A percentile compares a stretch with the other conserved stretches of the same genome.
phyloP scores from a whole-genome alignment of 2,113 vertebrate genomes.

The Ceyx melanurus region DNA sequence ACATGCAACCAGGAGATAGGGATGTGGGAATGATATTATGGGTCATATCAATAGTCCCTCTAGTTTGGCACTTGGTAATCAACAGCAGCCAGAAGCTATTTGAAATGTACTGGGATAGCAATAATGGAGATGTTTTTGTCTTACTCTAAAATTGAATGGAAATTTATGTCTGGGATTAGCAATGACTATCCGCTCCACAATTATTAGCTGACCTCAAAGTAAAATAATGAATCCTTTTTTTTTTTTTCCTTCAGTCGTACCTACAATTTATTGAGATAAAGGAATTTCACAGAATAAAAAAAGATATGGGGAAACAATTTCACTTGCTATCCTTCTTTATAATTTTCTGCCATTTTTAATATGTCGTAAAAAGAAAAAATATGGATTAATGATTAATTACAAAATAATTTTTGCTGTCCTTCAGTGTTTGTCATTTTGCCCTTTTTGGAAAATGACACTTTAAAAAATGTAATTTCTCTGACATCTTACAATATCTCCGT shows the following conservation, averaged over 20 bases:
- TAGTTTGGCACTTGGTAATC: neutral
- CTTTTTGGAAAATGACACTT: neutral
- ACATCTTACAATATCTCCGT: neutral
- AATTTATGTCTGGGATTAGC: neutral
- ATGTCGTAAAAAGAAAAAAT: neutral
- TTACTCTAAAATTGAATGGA: neutral
- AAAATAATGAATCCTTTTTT: neutral
- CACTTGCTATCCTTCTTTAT: neutral
- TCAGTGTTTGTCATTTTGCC: neutral
- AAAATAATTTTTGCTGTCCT: neutral
- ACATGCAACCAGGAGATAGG: rapidly evolving
- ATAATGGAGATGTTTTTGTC: neutral
- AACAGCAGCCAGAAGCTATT: neutral
- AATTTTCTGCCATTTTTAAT: neutral
- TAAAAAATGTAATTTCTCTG: neutral
- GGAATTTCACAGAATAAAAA: neutral
- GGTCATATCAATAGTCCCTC: neutral
- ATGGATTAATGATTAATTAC: neutral
- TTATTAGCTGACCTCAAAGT: neutral
- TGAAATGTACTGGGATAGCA: neutral
- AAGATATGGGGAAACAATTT: neutral
- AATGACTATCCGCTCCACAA: neutral
- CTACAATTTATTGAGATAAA: neutral
- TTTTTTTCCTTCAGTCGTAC: neutral
- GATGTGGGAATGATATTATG: neutral